phyloP scores from a whole-genome alignment of 1,140 invertebrate species.

The Temnothorax longispinosus region DNA sequence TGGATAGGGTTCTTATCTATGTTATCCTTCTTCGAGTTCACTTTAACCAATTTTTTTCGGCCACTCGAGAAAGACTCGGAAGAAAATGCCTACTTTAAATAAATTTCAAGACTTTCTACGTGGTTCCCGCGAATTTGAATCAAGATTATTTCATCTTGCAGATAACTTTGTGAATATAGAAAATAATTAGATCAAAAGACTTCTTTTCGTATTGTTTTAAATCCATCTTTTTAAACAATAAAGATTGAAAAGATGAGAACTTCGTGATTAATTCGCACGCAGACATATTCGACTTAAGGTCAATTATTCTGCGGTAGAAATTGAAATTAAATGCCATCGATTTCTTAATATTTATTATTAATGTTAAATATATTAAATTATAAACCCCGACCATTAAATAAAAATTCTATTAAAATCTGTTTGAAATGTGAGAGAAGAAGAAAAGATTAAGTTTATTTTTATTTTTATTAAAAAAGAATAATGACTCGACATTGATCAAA shows the following conservation, averaged over 20 bases:
- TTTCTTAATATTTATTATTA: not conserved
- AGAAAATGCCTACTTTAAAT: slow-evolving; percentile 7
- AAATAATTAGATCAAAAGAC: not conserved
- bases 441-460: not conserved
- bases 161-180: slow-evolving; percentile 13
- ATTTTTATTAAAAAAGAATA: not conserved
- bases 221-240: not conserved
- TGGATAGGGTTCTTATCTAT: slow-evolving; percentile 39
- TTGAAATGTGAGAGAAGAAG: not conserved
- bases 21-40: not conserved
- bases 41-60: slow-evolving; percentile 38
- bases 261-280: not conserved
- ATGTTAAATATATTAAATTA: not conserved
- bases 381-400: not conserved
- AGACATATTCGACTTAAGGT: not conserved
- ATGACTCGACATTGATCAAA: not conserved
- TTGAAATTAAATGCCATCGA: not conserved
- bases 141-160: not conserved
- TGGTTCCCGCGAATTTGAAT: not conserved
- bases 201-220: not conserved
- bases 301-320: not conserved
- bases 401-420: not conserved
- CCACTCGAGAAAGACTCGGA: not conserved
- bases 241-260: not conserved
- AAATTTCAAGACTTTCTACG: slow-evolving; percentile 30